These are phyloP conservation scores for Lepus timidus DNA, from an alignment of 2,113 vertebrate genomes.

Conservation along the genomic window DNA sequence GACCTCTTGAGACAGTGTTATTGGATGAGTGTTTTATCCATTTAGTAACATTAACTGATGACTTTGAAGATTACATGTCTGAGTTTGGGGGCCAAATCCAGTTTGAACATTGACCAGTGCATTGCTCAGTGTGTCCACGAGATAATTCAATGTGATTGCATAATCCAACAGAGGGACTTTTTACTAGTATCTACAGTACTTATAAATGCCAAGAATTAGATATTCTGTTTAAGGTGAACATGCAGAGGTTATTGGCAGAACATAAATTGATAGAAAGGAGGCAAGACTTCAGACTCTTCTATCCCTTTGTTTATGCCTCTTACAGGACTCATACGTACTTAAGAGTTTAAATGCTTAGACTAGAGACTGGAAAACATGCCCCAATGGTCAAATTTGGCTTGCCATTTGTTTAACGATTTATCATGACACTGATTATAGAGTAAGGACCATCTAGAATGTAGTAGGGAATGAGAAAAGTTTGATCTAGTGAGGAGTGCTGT, in stretches of 20 bases:
- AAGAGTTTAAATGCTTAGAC: not conserved
- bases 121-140: not conserved
- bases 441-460: not conserved
- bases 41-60: no score
- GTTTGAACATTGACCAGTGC: not conserved
- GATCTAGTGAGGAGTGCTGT: not conserved
- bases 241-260: not conserved
- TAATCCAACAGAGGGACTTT: not conserved
- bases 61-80: no score
- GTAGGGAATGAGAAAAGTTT: not conserved
- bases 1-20: no score
- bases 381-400: not conserved
- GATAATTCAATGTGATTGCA: not conserved
- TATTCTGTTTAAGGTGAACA: not conserved
- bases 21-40: no score
- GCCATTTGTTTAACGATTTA: not conserved
- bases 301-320: not conserved
- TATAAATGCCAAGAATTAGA: not conserved
- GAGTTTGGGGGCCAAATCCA: no score
- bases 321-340: not conserved
- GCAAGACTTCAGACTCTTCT: not conserved
- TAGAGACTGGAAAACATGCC: not conserved
- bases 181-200: not conserved
- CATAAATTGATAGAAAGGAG: not conserved
- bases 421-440: not conserved